These are phyloP conservation scores for Florisuga fusca DNA, from an alignment of 2,797 vertebrate species.

Conservation along the genomic window DNA sequence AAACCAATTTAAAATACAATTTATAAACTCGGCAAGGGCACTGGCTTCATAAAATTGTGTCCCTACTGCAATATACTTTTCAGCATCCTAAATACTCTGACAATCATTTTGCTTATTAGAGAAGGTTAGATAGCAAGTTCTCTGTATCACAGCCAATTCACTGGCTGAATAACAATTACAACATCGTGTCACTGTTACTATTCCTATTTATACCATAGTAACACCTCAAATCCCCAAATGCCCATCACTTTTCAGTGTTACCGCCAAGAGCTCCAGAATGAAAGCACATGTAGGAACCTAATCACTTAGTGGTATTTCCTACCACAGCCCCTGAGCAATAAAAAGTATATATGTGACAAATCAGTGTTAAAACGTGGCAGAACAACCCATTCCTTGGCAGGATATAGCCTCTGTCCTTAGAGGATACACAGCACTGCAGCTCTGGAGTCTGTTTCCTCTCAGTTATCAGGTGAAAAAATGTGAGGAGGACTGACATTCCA, in stretches of 20 bases:
- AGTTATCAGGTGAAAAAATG: rapidly evolving
- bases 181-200: no score
- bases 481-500: background rate
- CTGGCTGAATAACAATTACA: background rate
- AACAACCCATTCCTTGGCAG: background rate
- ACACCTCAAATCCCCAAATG: no score
- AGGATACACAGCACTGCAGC: background rate
- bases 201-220: background rate
- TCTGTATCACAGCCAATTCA: background rate
- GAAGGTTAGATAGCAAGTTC: background rate
- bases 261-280: background rate
- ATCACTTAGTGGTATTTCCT: no score
- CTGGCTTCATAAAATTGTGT: background rate
- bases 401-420: no score
- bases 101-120: background rate
- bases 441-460: background rate
- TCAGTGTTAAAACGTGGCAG: rapidly evolving
- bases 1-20: no score
- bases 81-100: background rate
- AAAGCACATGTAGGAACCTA: background rate
- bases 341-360: background rate
- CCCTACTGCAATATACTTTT: background rate
- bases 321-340: background rate
- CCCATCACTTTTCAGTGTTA: background rate
- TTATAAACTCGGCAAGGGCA: background rate